A percentile compares a stretch with the other conserved stretches of the same genome.
Conservation (phyloP, 2,113 vertebrate species). For the Miniopterus natalensis region DNA sequence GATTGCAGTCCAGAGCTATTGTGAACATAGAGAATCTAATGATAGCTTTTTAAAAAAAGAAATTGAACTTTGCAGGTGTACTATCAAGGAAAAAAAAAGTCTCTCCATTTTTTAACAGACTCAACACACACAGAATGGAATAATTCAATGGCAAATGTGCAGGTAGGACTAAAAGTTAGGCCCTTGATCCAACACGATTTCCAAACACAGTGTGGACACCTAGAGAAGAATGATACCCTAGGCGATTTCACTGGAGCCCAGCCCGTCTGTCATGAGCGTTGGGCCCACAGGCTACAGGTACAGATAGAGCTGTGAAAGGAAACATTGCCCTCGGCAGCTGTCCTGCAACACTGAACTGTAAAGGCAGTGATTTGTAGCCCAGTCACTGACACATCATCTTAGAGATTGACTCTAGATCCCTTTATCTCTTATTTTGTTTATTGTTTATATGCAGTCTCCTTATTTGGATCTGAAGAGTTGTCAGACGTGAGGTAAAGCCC, state of each 20-base stretch:
- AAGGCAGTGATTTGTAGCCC: not conserved
- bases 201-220: not conserved
- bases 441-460: not conserved
- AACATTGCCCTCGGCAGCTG: rapidly evolving
- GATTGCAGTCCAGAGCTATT: constrained; percentile 19
- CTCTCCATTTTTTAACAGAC: constrained; percentile 70
- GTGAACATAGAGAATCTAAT: constrained; percentile 18
- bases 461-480: not conserved
- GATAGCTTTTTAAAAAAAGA: constrained; percentile 42
- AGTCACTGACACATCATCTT: not conserved
- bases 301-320: not conserved
- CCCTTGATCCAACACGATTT: not conserved
- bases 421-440: not conserved
- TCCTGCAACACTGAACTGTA: not conserved
- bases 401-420: not conserved
- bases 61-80: constrained; percentile 57
- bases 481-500: not conserved
- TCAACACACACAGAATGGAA: not conserved
- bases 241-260: not conserved
- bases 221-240: not conserved
- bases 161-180: not conserved
- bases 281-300: not conserved
- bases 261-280: not conserved
- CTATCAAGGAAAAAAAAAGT: constrained; percentile 59
- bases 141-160: not conserved